Evolutionary conservation across 1,140 invertebrate species (phyloP).

Genomic region (Monomorium pharaonis): DNA sequence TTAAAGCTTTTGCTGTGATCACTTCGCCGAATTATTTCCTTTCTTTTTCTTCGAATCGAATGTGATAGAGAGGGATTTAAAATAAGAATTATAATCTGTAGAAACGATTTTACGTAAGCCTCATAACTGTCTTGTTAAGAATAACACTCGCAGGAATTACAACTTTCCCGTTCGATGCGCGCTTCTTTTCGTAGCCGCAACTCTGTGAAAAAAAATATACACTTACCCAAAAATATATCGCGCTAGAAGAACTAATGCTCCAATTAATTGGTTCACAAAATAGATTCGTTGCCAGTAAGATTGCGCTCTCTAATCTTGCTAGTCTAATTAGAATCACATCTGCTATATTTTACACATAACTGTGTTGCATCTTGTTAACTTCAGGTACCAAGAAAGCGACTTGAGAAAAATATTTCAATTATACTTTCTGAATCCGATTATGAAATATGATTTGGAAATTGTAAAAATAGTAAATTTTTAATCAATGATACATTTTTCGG

Average conservation of each 20-base stretch:
- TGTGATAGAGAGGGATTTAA: neutral
- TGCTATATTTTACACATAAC: neutral
- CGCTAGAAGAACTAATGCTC: neutral
- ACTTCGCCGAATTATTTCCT: neutral
- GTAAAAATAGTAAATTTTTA: neutral
- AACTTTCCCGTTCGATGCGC: neutral
- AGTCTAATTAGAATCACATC: slow-evolving; percentile 20
- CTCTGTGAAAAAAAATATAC: slow-evolving; percentile 30
- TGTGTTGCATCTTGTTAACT: neutral
- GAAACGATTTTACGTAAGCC: neutral
- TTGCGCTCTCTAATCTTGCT: neutral
- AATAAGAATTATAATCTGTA: slow-evolving; percentile 13
- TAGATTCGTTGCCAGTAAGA: slow-evolving; percentile 3
- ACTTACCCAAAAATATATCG: slow-evolving; percentile 39
- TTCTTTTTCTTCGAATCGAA: neutral
- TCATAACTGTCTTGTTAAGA: slow-evolving; percentile 29
- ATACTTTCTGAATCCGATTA: neutral
- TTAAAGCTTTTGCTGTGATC: neutral
- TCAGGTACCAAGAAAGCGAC: neutral
- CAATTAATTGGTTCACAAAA: slow-evolving; percentile 35
- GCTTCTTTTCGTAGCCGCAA: neutral
- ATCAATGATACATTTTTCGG: neutral
- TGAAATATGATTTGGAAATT: neutral
- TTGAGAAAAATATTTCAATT: neutral
- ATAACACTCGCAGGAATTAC: slow-evolving; percentile 30